Base-by-base conservation (phyloP, 2,113 vertebrate species). In the Marmota monax region DNA sequence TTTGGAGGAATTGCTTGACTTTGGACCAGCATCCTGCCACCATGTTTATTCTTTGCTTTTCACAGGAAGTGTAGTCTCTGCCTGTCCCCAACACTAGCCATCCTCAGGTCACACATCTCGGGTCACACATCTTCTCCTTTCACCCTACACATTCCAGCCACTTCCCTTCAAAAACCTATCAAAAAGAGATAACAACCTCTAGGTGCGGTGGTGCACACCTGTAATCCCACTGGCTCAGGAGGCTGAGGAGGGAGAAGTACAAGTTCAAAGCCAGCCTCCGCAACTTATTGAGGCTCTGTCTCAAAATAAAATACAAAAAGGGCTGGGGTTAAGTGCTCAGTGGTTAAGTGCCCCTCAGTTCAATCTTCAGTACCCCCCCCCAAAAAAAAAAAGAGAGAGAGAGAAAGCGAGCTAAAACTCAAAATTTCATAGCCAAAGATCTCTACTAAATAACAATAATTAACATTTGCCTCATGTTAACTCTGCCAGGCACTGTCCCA, bases 401-500 rank as follows among this genome's bases (percentile, higher is more conserved):
- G 56, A 23, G 20, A 58, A 6, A 23, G 56, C 1, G 7, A 45
- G 45, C 45, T 45, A 58, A 20, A 48, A 93, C n/a, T 16, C 79
- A 70, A 65, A 61, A 45, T 5, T 16, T 83, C 37, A 73, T 17
- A 84, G 8, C 1, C 20, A 58, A 73, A 9, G 65, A 51, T 48
- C 37, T 78, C 37, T 29, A 10, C 53, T 58, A 72, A 77, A 14
- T 72, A 34, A 27, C 14, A 18, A 37, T 4, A 65, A 27, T 16
- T 58, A 32, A 34, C 42, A 22, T 48, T 48, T 56, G 10, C 39
- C 1, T 45, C 0, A 0, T 18, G 14, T 39, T 56, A 27, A 23
- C 53, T 72, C 87, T 14, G 39, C 42, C 42, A 2, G 27, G 23
- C 69, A 11, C 80, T 32, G 4, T 80, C 80, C 34, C 77, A 27